A percentile compares a stretch with the other conserved stretches of the same genome.
These are phyloP conservation scores for Cryptophagus acutangulus DNA, from an alignment of 2,888 invertebrate species.

Conservation along the genomic window DNA sequence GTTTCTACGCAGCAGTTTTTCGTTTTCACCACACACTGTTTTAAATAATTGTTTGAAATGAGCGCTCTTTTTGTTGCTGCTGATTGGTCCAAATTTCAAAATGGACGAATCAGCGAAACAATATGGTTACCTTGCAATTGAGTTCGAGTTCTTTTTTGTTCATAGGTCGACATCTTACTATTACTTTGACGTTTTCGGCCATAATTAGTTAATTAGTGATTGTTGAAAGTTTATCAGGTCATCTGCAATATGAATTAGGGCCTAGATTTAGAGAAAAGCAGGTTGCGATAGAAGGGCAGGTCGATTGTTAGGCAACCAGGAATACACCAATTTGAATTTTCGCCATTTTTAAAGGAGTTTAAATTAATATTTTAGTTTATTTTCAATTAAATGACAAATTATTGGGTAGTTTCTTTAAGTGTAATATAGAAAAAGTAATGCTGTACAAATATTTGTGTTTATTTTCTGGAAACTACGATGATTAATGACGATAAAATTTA, in stretches of 20 bases:
- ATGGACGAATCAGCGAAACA: neutral
- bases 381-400: too few relatives aligned
- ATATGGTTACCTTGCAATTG: slow-evolving; percentile 56
- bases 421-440: too few relatives aligned
- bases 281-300: too few relatives aligned
- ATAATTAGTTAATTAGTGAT: slow-evolving; percentile 26
- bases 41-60: slow-evolving; percentile 6
- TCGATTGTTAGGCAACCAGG: too few relatives aligned
- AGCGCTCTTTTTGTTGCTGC: too few relatives aligned
- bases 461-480: too few relatives aligned
- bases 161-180: slow-evolving; percentile 83
- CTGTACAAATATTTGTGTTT: too few relatives aligned
- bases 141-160: slow-evolving; percentile 67
- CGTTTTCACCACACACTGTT: slow-evolving; percentile 62
- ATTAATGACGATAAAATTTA: too few relatives aligned
- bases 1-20: slow-evolving; percentile 59
- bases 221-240: slow-evolving; percentile 18
- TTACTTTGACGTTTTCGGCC: slow-evolving; percentile 72
- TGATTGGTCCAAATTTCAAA: slow-evolving; percentile 2
- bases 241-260: slow-evolving; percentile 18
- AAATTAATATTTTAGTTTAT: too few relatives aligned
- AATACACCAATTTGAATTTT: slow-evolving; percentile 1
- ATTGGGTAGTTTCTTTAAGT: too few relatives aligned
- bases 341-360: too few relatives aligned
- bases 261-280: too few relatives aligned